A percentile compares a stretch with the other conserved stretches of the same genome.
Conservation (phyloP, 2,888 invertebrate genomes). For the Dasysyrphus albostriatus region DNA sequence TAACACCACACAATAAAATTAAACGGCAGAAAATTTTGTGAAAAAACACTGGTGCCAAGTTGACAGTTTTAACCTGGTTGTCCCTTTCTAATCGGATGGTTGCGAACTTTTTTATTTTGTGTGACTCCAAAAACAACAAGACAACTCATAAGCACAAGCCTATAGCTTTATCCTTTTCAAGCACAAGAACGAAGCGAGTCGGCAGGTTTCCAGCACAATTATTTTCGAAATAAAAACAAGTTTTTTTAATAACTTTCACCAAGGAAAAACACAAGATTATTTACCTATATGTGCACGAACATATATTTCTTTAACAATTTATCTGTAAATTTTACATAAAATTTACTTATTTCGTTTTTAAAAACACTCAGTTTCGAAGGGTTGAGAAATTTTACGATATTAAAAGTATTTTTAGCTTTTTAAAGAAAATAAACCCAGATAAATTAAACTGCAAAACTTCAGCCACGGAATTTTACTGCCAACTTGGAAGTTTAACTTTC, state of each 20-base stretch:
- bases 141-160: slow-evolving; percentile 55
- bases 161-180: slow-evolving; percentile 29
- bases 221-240: slow-evolving; percentile 54
- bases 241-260: slow-evolving; percentile 67
- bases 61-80: slow-evolving; percentile 54
- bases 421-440: neutral
- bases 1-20: slow-evolving; percentile 18
- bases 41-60: slow-evolving; percentile 53
- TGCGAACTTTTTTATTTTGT: slow-evolving; percentile 37
- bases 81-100: slow-evolving; percentile 44
- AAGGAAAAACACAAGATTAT: slow-evolving; percentile 33
- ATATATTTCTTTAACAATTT: neutral
- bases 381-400: neutral
- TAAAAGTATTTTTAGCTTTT: neutral
- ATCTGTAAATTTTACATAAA: neutral
- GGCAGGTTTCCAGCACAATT: slow-evolving; percentile 28
- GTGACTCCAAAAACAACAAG: neutral
- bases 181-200: slow-evolving; percentile 23
- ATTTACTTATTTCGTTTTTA: neutral
- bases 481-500: slow-evolving; percentile 77
- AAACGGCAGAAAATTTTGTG: slow-evolving; percentile 38
- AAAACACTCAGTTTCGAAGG: neutral
- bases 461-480: slow-evolving; percentile 73
- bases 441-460: slow-evolving; percentile 1
- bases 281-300: slow-evolving; percentile 44